phyloP scores from a whole-genome alignment of 2,888 invertebrate genomes.

The Epicampocera succincta region DNA sequence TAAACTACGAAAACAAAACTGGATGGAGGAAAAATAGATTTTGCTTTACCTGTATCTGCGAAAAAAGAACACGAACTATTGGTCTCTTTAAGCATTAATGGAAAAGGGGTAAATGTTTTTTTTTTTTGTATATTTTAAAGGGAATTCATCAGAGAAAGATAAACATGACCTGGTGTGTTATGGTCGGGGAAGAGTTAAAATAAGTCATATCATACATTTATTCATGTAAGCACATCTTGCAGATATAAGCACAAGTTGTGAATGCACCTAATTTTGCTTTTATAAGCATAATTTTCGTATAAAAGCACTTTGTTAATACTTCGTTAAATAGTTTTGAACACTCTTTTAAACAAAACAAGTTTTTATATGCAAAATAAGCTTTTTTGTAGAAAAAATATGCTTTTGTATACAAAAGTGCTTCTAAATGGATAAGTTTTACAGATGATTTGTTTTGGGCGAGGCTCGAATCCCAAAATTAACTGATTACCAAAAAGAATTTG shows the following conservation, averaged over 20 bases:
- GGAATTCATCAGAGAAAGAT: background rate
- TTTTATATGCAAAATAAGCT: too few relatives aligned
- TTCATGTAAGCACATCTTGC: background rate
- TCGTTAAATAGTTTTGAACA: too few relatives aligned
- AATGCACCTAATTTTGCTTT: too few relatives aligned
- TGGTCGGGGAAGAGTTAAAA: background rate
- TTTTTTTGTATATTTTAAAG: background rate
- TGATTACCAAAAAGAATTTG: too few relatives aligned
- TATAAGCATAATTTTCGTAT: background rate
- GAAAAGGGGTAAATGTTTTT: constrained; percentile 1
- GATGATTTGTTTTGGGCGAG: too few relatives aligned
- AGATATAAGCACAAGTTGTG: background rate
- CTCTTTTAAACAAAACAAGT: too few relatives aligned
- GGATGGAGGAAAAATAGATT: constrained; percentile 5
- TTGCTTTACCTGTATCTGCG: constrained; percentile 2
- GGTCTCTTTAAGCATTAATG: constrained; percentile 11
- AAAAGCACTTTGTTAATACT: background rate
- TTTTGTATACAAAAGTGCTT: too few relatives aligned
- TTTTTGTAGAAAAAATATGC: too few relatives aligned
- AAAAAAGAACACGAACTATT: background rate
- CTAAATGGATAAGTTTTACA: too few relatives aligned
- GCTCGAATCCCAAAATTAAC: too few relatives aligned
- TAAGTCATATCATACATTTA: too few relatives aligned
- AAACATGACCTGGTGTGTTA: background rate
- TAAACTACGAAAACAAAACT: constrained; percentile 28